phyloP scores from a whole-genome alignment of 1,140 invertebrate genomes.

The Lordiphosa collinella region DNA sequence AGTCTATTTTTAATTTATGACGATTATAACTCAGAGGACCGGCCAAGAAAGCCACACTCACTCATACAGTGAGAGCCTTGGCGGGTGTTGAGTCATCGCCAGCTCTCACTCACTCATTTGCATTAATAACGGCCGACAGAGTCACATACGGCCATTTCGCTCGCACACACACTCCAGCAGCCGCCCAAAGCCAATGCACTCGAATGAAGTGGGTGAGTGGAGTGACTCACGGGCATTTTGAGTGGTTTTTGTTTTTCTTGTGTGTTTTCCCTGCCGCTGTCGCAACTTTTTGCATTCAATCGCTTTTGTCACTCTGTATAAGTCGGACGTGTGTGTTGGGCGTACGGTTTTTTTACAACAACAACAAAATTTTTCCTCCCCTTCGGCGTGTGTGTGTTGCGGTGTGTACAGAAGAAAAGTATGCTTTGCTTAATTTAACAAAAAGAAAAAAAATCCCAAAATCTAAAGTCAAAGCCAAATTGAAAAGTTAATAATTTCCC shows the following conservation, averaged over 20 bases:
- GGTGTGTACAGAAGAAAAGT: slow-evolving; percentile 45
- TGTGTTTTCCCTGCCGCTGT: slow-evolving; percentile 12
- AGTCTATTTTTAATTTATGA: slow-evolving; percentile 76
- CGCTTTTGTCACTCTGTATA: slow-evolving; percentile 57
- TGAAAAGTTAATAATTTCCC: slow-evolving; percentile 29
- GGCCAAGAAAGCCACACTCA: slow-evolving; percentile 62
- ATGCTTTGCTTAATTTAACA: slow-evolving; percentile 35
- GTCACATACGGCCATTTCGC: slow-evolving; percentile 41
- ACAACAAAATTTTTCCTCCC: slow-evolving; percentile 21
- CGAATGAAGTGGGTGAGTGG: slow-evolving; percentile 25
- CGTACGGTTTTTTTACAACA: slow-evolving; percentile 33
- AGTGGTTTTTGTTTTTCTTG: slow-evolving; percentile 40
- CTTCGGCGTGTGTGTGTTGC: slow-evolving; percentile 38
- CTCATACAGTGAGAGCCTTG: slow-evolving; percentile 19
- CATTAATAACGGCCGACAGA: slow-evolving; percentile 62
- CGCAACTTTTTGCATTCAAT: slow-evolving; percentile 42
- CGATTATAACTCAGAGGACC: slow-evolving; percentile 49
- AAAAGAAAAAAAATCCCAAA: background rate
- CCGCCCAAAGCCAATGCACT: slow-evolving; percentile 31
- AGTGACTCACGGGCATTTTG: slow-evolving; percentile 48
- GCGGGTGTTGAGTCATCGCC: slow-evolving; percentile 61
- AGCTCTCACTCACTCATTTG: slow-evolving; percentile 74
- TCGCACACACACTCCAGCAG: slow-evolving; percentile 50
- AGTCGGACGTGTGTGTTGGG: slow-evolving; percentile 56
- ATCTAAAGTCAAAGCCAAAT: background rate